Percentiles rank a stretch among this genome's conserved stretches.
Evolutionary conservation across 2,888 invertebrate species (phyloP).

Genomic region (Apodemia duryi): DNA sequence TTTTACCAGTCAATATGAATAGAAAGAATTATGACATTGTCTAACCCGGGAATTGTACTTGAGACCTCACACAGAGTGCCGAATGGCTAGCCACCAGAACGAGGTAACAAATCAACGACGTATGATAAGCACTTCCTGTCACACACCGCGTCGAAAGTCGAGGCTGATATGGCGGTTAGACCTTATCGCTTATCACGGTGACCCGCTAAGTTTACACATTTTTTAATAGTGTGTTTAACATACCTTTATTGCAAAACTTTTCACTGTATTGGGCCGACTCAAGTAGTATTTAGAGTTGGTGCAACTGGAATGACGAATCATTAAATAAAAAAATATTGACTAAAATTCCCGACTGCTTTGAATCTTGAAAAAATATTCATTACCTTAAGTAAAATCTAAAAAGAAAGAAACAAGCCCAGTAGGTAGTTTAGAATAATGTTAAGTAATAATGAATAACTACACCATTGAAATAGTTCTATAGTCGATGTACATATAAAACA

Average conservation of each 20-base stretch:
- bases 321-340: background rate
- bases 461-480: too few relatives aligned
- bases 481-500: too few relatives aligned
- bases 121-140: conserved; percentile 7
- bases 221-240: background rate
- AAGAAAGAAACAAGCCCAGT: too few relatives aligned
- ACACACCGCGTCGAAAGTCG: conserved; percentile 1
- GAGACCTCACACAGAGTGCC: background rate
- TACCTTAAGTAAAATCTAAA: too few relatives aligned
- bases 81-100: background rate
- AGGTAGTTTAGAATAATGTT: too few relatives aligned
- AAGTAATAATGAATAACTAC: too few relatives aligned
- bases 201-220: background rate
- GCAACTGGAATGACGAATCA: background rate
- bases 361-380: too few relatives aligned
- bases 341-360: too few relatives aligned
- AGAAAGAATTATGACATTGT: background rate
- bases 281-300: background rate
- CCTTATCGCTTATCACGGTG: conserved; percentile 6
- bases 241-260: background rate
- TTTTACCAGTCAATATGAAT: too few relatives aligned
- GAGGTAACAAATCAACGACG: background rate
- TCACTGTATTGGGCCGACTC: background rate
- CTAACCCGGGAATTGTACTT: background rate
- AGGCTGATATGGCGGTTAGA: conserved; percentile 1